Evolutionary conservation across 1,140 invertebrate species (phyloP), one percentile per base, ranked within the genome.

Genomic region (Cheumatopsyche charites): DNA sequence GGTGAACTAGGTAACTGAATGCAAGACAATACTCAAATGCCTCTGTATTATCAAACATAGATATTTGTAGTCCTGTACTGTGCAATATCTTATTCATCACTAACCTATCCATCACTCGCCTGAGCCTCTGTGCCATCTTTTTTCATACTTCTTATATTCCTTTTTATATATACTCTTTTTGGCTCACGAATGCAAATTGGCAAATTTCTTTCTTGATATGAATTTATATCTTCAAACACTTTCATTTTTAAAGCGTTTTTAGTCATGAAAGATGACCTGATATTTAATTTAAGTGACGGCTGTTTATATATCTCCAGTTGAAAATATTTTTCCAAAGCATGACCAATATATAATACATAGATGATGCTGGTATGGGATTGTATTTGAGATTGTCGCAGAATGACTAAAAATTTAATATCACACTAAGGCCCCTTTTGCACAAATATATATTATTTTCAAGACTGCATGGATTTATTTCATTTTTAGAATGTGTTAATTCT

Each of bases 1-100:
- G 87, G 88, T 84, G 88, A 90, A 81, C 86, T 90, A 90, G 89
- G 89, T 90, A 90, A 90, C 85, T 86, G 82, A 77, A 82, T 65
- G 55, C 58, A 78, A 78, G 78, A 75, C 73, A 71, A 70, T 77
- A 72, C 70, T 75, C 74, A 70, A 75, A 73, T 73, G 74, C 71
- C 74, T 75, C 73, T 75, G 65, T 75, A 72, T 63, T 75, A 66
- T 71, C 62, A 68, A n/a, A 75, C 52, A 62, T 65, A 75, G 63
- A 73, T 71, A 72, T 76, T 52, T 72, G 75, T 76, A 76, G 75
- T 69, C 75, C 71, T 76, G 75, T 76, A 76, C 70, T 76, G 72
- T 76, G 75, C 75, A 76, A 76, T 68, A 73, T 76, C 72, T 76
- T 76, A 70, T 73, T 72, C 62, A 76, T 76, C 70, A 73, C 71